These are phyloP conservation scores for Protonibea diacanthus DNA, from an alignment of 2,797 vertebrate genomes.

Conservation along the genomic window DNA sequence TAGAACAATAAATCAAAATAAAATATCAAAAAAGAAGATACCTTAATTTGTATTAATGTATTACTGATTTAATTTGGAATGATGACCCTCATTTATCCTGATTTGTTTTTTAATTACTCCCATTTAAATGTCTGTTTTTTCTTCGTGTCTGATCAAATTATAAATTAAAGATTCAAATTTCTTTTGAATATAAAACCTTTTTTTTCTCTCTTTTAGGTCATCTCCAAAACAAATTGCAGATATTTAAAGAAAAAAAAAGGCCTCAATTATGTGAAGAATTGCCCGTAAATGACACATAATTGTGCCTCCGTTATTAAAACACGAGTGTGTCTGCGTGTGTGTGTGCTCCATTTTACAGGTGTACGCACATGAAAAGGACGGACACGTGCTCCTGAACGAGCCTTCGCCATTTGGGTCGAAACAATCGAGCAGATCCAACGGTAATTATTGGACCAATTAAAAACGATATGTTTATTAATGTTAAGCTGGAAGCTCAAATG, in stretches of 20 bases:
- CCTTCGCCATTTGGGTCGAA: slow-evolving; percentile 79
- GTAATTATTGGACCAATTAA: slow-evolving; percentile 60
- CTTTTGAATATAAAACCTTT: background rate
- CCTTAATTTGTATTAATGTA: background rate
- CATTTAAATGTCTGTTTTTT: background rate
- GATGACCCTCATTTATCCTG: background rate
- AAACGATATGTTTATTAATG: background rate
- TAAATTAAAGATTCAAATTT: background rate
- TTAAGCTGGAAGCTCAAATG: background rate
- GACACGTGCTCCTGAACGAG: slow-evolving; percentile 79
- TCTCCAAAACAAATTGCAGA: slow-evolving; percentile 16
- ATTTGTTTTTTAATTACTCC: background rate
- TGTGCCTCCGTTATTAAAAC: slow-evolving; percentile 60
- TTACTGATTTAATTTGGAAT: background rate
- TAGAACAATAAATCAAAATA: background rate
- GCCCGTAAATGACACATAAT: slow-evolving; percentile 77
- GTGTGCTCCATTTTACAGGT: slow-evolving; percentile 85
- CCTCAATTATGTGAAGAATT: slow-evolving; percentile 58
- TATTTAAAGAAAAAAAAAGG: slow-evolving; percentile 12
- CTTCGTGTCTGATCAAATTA: no score
- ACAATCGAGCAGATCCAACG: slow-evolving; percentile 88
- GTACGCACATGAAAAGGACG: slow-evolving; percentile 88
- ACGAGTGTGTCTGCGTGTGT: slow-evolving; percentile 26
- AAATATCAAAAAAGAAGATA: background rate
- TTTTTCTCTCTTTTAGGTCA: background rate